phyloP scores from a whole-genome alignment of 2,888 invertebrate species.

The Desoria tigrina region DNA sequence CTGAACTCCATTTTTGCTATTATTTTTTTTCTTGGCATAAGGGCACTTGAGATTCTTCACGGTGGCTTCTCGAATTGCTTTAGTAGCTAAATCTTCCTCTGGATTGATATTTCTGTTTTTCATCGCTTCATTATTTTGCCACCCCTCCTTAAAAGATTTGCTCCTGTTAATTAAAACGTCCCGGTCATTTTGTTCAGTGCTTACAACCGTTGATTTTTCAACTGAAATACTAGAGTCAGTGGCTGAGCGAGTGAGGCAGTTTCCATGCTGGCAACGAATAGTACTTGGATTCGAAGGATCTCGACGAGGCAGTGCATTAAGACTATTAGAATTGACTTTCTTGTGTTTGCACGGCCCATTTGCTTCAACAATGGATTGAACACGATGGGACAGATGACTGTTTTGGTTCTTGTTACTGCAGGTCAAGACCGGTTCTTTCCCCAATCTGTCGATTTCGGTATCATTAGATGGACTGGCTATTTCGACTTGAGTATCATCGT shows the following conservation, averaged over 20 bases:
- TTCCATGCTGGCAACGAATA: neutral
- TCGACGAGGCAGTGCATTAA: conserved; percentile 48
- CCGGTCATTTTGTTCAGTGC: neutral
- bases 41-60: conserved; percentile 52
- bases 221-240: conserved; percentile 48
- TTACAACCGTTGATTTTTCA: neutral
- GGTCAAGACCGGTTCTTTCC: no score
- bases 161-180: neutral
- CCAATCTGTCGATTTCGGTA: neutral
- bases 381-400: no score
- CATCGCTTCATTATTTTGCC: neutral
- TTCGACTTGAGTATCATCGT: neutral
- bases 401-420: no score
- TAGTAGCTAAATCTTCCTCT: conserved; percentile 28
- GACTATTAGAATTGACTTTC: conserved; percentile 49
- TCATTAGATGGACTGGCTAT: neutral
- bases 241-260: conserved; percentile 44
- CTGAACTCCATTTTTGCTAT: conserved; percentile 13
- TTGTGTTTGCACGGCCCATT: conserved; percentile 21
- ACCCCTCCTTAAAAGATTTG: neutral
- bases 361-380: neutral
- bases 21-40: conserved; percentile 35
- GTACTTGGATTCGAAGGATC: conserved; percentile 20
- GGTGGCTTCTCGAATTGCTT: conserved; percentile 35
- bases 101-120: conserved; percentile 14